A percentile compares a stretch with the other conserved stretches of the same genome.
Evolutionary conservation across 2,113 vertebrate species (phyloP).

Genomic region (Nansenia antarctica): DNA sequence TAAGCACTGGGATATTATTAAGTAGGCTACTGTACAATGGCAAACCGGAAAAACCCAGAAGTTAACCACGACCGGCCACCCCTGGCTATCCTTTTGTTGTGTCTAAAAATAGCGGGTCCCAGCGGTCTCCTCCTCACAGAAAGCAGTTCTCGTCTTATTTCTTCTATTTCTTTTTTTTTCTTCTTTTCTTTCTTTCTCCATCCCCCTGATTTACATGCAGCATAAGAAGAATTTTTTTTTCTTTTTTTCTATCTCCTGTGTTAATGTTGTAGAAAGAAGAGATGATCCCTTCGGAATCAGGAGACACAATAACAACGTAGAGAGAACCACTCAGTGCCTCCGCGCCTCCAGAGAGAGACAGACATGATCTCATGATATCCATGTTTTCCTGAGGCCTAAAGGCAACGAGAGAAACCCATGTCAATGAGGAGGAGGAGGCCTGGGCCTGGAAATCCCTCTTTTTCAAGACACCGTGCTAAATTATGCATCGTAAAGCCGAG

Average conservation of each 20-base stretch:
- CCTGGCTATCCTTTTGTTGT: conserved; percentile 69
- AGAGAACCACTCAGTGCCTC: conserved; percentile 45
- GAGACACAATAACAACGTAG: conserved; percentile 56
- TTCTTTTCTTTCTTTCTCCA: conserved; percentile 60
- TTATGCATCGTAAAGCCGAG: conserved; percentile 66
- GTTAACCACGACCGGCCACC: conserved; percentile 63
- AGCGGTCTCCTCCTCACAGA: conserved; percentile 42
- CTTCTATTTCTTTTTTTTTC: conserved; percentile 63
- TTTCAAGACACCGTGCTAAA: conserved; percentile 57
- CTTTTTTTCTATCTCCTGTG: conserved; percentile 41
- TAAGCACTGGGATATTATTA: conserved; percentile 26
- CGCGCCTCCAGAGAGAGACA: conserved; percentile 62
- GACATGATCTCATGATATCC: conserved; percentile 72
- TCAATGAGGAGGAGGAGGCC: conserved; percentile 61
- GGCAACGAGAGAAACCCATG: conserved; percentile 54
- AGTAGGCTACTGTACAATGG: conserved; percentile 40
- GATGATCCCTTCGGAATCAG: conserved; percentile 59
- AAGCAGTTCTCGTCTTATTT: conserved; percentile 52
- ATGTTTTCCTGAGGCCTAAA: conserved; percentile 63
- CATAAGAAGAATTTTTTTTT: conserved; percentile 50
- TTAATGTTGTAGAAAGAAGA: conserved; percentile 39
- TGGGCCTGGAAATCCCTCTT: conserved; percentile 40
- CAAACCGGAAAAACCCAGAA: conserved; percentile 52
- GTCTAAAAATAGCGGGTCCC: conserved; percentile 70
- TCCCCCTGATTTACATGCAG: conserved; percentile 62